Evolutionary conservation across 2,113 vertebrate genomes (phyloP).

Genomic region (Thomomys bottae): DNA sequence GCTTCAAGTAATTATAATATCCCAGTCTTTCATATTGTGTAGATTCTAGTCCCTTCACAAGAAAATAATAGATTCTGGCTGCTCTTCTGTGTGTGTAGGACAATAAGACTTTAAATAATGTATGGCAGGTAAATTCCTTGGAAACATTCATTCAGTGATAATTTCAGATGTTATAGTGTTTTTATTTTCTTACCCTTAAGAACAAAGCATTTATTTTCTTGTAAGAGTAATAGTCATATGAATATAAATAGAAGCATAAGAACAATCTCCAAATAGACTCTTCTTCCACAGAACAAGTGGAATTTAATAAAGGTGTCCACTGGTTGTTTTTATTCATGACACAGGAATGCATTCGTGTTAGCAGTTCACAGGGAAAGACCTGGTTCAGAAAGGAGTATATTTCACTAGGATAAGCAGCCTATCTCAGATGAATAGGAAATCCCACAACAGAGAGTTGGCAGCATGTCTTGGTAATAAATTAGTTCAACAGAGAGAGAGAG

Average conservation of each 20-base stretch:
- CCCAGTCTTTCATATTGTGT: conserved; percentile 21
- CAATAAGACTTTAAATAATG: not conserved
- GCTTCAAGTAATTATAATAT: not conserved
- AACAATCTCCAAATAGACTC: not conserved
- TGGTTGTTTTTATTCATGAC: conserved; percentile 15
- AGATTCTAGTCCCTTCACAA: not conserved
- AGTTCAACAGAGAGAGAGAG: not conserved
- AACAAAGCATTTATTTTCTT: not conserved
- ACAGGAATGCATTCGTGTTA: not conserved
- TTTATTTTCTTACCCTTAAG: conserved; percentile 1
- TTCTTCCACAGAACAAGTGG: not conserved
- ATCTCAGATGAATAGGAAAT: not conserved
- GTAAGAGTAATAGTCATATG: not conserved
- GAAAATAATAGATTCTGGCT: not conserved
- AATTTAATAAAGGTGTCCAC: conserved; percentile 29
- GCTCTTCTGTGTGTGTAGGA: not conserved
- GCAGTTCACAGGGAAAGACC: conserved; percentile 40
- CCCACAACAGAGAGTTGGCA: conserved; percentile 54
- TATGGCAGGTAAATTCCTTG: not conserved
- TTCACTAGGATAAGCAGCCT: conserved; percentile 58
- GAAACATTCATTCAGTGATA: not conserved
- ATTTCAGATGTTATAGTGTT: conserved; percentile 21
- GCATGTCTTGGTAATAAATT: conserved; percentile 34
- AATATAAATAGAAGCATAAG: not conserved
- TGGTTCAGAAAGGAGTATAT: not conserved